Conservation (phyloP, 1,140 invertebrate genomes). For the Drosophila teissieri region DNA sequence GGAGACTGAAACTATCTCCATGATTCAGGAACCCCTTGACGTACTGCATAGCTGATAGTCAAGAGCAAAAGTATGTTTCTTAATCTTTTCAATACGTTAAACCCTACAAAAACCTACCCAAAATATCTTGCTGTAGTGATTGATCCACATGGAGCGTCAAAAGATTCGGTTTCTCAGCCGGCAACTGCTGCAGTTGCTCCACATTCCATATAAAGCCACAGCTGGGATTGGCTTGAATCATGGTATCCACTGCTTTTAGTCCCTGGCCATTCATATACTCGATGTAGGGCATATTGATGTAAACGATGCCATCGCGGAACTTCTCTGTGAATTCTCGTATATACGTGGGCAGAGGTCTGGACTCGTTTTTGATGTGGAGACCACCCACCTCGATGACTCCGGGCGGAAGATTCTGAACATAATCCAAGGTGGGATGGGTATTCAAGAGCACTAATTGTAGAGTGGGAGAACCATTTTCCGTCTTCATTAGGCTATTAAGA, state of each 20-base stretch:
- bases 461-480: conserved; percentile 4
- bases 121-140: conserved; percentile 73
- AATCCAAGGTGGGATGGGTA: conserved; percentile 84
- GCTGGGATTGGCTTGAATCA: conserved; percentile 40
- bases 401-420: conserved; percentile 84
- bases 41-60: conserved; percentile 84
- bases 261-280: conserved; percentile 27
- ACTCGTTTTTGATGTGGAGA: conserved; percentile 81
- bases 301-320: conserved; percentile 68
- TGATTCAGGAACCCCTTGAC: conserved; percentile 86
- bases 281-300: conserved; percentile 65
- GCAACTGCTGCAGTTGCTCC: background rate
- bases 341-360: conserved; percentile 39
- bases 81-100: no score
- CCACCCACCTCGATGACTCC: conserved; percentile 86
- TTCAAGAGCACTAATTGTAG: conserved; percentile 84
- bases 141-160: conserved; percentile 8
- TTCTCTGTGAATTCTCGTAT: conserved; percentile 56
- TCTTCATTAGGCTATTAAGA: background rate
- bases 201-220: conserved; percentile 83
- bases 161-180: conserved; percentile 30
- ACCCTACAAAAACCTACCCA: conserved; percentile 31
- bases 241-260: conserved; percentile 14
- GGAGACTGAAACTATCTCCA: conserved; percentile 86
- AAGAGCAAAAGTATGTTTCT: background rate